These are phyloP conservation scores for Hippoglossus hippoglossus DNA, from an alignment of 2,797 vertebrate genomes.

Conservation along the genomic window DNA sequence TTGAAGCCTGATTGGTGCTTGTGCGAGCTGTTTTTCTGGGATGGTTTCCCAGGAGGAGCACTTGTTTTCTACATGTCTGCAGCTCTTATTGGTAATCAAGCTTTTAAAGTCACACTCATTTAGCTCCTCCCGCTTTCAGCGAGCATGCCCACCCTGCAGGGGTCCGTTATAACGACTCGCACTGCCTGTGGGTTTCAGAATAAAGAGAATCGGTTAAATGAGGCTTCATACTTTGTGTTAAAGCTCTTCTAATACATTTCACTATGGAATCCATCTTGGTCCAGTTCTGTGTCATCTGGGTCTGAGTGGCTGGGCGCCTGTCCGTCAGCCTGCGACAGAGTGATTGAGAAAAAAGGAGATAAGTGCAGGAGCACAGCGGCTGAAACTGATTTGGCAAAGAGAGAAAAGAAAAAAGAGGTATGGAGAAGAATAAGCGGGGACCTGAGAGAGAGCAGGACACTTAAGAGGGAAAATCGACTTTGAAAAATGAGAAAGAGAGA, in stretches of 20 bases:
- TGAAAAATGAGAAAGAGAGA: conserved; percentile 69
- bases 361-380: conserved; percentile 47
- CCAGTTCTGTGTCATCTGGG: conserved; percentile 11
- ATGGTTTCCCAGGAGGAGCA: neutral
- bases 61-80: neutral
- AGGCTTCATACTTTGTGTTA: conserved; percentile 21
- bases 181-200: neutral
- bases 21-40: neutral
- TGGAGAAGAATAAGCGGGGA: conserved; percentile 40
- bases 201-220: conserved; percentile 29
- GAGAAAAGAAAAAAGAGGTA: conserved; percentile 8
- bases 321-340: conserved; percentile 9
- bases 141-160: conserved; percentile 10
- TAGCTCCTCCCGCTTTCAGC: neutral
- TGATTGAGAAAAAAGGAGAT: conserved; percentile 37
- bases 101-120: neutral
- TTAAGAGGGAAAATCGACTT: conserved; percentile 74
- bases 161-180: conserved; percentile 31
- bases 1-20: neutral
- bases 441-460: conserved; percentile 58
- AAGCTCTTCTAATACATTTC: conserved; percentile 27
- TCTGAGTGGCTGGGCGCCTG: conserved; percentile 11
- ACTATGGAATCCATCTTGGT: neutral
- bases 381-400: conserved; percentile 48
- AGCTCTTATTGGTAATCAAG: neutral